phyloP scores from a whole-genome alignment of 1,140 invertebrate genomes.

The Ostrea denselamellosa region DNA sequence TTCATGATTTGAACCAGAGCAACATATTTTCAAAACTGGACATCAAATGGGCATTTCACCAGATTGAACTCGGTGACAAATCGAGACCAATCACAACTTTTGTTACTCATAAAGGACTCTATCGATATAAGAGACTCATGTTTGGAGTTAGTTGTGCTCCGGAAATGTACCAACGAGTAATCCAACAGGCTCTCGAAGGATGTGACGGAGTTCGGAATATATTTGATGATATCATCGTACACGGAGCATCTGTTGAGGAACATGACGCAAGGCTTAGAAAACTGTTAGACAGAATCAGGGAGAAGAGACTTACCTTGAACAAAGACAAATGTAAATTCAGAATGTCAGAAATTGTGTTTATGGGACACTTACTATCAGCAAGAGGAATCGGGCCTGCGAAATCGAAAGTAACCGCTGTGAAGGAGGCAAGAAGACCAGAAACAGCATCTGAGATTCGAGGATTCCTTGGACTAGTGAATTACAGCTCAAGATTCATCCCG shows the following conservation, averaged over 20 bases:
- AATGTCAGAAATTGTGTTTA: constrained; percentile 36
- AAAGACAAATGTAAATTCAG: constrained; percentile 50
- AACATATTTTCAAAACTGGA: too few species aligned
- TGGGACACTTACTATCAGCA: constrained; percentile 47
- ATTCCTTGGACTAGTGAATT: constrained; percentile 51
- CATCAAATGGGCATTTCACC: constrained; percentile 67
- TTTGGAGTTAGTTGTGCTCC: constrained; percentile 56
- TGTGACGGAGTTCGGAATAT: constrained; percentile 45
- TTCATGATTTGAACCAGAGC: constrained; percentile 65
- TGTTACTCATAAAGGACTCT: constrained; percentile 55
- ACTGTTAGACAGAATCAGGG: constrained; percentile 26
- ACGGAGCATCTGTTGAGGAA: constrained; percentile 50
- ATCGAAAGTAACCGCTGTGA: constrained; percentile 39
- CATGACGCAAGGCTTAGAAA: constrained; percentile 48
- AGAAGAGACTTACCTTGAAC: constrained; percentile 57
- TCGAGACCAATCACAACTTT: constrained; percentile 59
- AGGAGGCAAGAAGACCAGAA: constrained; percentile 35
- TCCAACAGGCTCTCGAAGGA: constrained; percentile 42
- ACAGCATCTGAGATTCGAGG: constrained; percentile 31
- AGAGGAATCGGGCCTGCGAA: constrained; percentile 43
- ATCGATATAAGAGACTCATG: constrained; percentile 59
- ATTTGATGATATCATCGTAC: constrained; percentile 56
- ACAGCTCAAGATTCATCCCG: constrained; percentile 43
- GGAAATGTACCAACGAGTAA: constrained; percentile 54
- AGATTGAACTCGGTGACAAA: constrained; percentile 61